Evolutionary conservation across 2,888 invertebrate genomes (phyloP).

Genomic region (Eilema depressum): DNA sequence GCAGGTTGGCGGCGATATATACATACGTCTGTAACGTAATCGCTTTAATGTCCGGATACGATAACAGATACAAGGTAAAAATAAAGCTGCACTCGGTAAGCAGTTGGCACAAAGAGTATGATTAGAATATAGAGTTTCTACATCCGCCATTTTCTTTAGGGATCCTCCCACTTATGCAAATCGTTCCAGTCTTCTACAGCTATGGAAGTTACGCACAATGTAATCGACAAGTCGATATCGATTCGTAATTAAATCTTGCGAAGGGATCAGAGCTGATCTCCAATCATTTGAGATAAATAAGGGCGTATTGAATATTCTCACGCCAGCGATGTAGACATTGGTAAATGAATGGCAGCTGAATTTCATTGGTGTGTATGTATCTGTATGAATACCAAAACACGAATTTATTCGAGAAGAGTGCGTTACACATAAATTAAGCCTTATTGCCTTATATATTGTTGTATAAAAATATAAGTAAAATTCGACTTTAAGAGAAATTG

Average conservation of each 20-base stretch:
- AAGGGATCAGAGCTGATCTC: conserved; percentile 24
- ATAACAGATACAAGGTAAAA: not conserved
- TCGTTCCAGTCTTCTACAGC: conserved; percentile 32
- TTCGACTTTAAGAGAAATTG: not conserved
- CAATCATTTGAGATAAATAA: conserved; percentile 10
- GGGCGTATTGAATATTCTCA: conserved; percentile 11
- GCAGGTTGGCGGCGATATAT: too few relatives aligned
- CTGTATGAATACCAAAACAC: conserved; percentile 5
- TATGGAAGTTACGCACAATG: conserved; percentile 23
- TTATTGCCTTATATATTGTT: not conserved
- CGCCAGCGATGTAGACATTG: conserved; percentile 2
- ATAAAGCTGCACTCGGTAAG: not conserved
- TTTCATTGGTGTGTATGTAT: conserved; percentile 6
- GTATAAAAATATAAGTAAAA: not conserved
- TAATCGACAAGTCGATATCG: conserved; percentile 24
- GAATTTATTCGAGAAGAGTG: not conserved
- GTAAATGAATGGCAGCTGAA: conserved; percentile 13
- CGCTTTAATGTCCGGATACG: too few relatives aligned
- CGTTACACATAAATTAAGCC: not conserved
- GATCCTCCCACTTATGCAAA: conserved; percentile 29
- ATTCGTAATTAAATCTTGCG: conserved; percentile 30
- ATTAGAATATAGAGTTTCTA: not conserved
- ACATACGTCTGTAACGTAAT: too few relatives aligned
- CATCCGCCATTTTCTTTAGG: not conserved
- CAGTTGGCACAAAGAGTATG: not conserved